A percentile compares a stretch with the other conserved stretches of the same genome.
Conservation (phyloP, 2,888 invertebrate genomes). For the Pyrrhosoma nymphula region DNA sequence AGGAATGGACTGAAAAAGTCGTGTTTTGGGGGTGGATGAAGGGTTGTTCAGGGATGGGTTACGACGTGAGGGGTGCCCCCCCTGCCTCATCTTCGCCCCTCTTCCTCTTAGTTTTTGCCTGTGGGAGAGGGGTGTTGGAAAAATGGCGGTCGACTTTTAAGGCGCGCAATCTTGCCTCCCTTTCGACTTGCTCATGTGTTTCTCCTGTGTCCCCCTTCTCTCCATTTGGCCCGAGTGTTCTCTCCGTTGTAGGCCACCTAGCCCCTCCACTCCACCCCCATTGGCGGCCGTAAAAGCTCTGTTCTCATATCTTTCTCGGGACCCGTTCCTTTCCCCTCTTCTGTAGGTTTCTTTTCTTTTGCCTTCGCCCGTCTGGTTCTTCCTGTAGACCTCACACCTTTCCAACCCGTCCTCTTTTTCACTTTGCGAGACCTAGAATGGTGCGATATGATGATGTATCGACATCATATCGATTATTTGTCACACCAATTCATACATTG, state of each 20-base stretch:
- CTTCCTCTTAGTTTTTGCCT: too few species aligned
- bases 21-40: constrained; percentile 32
- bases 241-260: too few species aligned
- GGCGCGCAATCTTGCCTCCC: neutral
- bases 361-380: neutral
- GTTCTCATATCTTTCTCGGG: neutral
- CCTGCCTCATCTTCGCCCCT: too few species aligned
- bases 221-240: neutral
- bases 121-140: neutral
- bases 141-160: constrained; percentile 31
- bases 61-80: neutral
- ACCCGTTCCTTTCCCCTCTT: neutral
- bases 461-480: too few species aligned
- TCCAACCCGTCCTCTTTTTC: too few species aligned
- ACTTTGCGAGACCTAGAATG: neutral
- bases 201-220: neutral
- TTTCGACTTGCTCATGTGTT: neutral
- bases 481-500: too few species aligned
- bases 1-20: neutral
- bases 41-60: constrained; percentile 30
- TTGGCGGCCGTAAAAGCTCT: constrained; percentile 30
- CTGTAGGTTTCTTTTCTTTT: neutral
- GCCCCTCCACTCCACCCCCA: neutral
- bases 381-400: too few species aligned
- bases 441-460: too few species aligned